Evolutionary conservation across 2,797 vertebrate genomes (phyloP).

Genomic region (Ibycter americanus): DNA sequence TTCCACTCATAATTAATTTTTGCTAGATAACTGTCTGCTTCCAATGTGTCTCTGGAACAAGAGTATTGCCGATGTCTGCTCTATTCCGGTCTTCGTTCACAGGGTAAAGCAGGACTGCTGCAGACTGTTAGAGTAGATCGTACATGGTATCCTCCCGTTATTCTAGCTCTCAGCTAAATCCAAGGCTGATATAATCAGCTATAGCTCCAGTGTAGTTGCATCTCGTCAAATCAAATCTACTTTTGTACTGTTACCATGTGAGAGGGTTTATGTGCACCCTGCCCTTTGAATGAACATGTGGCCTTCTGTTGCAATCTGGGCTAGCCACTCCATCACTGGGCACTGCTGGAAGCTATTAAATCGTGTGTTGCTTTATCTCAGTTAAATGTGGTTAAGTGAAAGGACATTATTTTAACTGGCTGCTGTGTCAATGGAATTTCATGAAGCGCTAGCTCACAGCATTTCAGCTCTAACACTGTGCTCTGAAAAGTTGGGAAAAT

Average conservation of each 20-base stretch:
- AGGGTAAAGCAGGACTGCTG: background rate
- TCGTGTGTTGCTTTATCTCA: slow-evolving; percentile 37
- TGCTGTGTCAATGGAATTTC: slow-evolving; percentile 8
- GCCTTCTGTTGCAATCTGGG: background rate
- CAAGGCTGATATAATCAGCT: background rate
- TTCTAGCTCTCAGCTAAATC: background rate
- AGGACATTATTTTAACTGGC: slow-evolving; percentile 44
- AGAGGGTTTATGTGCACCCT: background rate
- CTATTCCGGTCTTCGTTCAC: background rate
- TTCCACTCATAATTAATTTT: background rate
- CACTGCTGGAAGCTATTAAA: slow-evolving; percentile 29
- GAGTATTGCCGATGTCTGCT: background rate
- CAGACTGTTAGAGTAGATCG: background rate
- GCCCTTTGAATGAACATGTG: slow-evolving; percentile 16
- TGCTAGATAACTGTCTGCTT: background rate
- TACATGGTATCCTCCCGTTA: background rate
- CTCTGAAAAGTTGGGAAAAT: slow-evolving; percentile 40
- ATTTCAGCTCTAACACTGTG: background rate
- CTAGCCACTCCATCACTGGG: background rate
- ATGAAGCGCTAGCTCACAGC: background rate
- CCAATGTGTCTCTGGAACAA: background rate
- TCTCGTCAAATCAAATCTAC: background rate
- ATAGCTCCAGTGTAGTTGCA: background rate
- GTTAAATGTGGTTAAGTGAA: slow-evolving; percentile 49
- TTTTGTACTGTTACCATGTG: background rate